phyloP scores from a whole-genome alignment of 2,113 vertebrate species.

The Seriola dumerili region DNA sequence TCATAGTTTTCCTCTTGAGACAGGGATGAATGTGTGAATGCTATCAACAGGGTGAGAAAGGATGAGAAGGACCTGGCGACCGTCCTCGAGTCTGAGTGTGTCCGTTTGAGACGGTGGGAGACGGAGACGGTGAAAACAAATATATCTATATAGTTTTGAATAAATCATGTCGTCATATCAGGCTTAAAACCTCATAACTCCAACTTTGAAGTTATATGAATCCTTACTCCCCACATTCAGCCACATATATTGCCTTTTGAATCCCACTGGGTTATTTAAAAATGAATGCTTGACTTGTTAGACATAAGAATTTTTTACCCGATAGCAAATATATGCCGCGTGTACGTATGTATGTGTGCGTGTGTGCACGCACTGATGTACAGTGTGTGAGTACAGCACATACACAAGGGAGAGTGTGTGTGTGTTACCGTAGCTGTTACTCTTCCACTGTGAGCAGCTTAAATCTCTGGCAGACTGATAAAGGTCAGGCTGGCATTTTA shows the following conservation, averaged over 20 bases:
- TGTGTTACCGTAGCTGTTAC: neutral
- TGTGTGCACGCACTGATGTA: neutral
- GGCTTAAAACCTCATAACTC: neutral
- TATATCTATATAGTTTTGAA: neutral
- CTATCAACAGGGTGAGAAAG: constrained; percentile 37
- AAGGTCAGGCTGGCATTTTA: constrained; percentile 73
- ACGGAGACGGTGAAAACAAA: neutral
- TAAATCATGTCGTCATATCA: neutral
- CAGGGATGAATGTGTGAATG: constrained; percentile 64
- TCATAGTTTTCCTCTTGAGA: constrained; percentile 53
- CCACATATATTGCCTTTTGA: neutral
- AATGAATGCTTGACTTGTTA: neutral
- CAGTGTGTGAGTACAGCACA: constrained; percentile 1
- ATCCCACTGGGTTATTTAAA: neutral
- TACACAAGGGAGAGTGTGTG: neutral
- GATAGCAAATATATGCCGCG: neutral
- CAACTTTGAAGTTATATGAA: neutral
- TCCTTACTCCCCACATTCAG: neutral
- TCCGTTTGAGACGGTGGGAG: neutral
- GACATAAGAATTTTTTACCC: neutral
- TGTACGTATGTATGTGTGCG: neutral
- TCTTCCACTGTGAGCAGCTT: constrained; percentile 29
- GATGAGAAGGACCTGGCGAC: neutral
- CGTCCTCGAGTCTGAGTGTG: constrained; percentile 19
- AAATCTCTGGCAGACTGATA: constrained; percentile 43